Conservation (phyloP, 2,113 vertebrate genomes). For the Panurus biarmicus region DNA sequence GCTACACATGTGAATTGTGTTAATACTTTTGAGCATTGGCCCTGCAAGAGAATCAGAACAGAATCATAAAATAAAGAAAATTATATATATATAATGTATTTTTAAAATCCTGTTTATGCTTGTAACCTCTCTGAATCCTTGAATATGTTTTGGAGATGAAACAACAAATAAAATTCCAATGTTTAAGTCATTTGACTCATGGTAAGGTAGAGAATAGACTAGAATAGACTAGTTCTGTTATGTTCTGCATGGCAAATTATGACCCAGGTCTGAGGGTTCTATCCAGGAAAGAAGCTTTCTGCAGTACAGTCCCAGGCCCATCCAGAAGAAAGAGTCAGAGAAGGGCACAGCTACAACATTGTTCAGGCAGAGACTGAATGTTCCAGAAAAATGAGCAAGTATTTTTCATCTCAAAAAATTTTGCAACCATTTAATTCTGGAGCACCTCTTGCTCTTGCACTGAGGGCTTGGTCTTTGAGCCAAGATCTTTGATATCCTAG, state of each 20-base stretch:
- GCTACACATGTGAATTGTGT: background rate
- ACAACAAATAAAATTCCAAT: background rate
- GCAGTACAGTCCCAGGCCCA: background rate
- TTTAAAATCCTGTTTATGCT: background rate
- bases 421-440: background rate
- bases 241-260: background rate
- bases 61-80: background rate
- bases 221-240: background rate
- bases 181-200: background rate
- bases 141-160: background rate
- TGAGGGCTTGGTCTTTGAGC: background rate
- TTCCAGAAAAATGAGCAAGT: background rate
- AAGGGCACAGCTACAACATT: background rate
- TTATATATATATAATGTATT: background rate
- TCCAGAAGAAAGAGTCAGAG: background rate
- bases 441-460: background rate
- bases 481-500: background rate
- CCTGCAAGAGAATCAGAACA: background rate
- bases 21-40: background rate
- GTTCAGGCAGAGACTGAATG: background rate
- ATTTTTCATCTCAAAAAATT: background rate
- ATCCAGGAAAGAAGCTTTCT: background rate
- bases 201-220: background rate
- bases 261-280: background rate
- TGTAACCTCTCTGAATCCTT: background rate